Evolutionary conservation across 2,113 vertebrate genomes (phyloP), one percentile per base, ranked within the genome.

Genomic region (Pseudopodoces humilis): DNA sequence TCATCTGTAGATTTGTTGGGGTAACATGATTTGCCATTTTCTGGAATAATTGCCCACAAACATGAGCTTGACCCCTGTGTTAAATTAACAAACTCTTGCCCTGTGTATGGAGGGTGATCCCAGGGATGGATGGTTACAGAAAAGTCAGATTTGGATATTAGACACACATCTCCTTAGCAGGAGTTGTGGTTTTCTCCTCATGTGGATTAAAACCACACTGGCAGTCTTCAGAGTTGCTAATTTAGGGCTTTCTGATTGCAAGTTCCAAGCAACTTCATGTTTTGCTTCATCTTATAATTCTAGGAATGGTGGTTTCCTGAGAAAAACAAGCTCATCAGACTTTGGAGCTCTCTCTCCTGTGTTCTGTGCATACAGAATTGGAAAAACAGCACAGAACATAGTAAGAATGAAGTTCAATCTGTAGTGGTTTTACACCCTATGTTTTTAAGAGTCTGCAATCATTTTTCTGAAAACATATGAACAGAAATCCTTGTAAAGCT

Each of bases 241-340:
- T 70, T 96, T 74, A 80, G 80, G 47, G 74, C 30, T 69, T 87
- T 85, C 63, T 89, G 81, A 89, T 76, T 91, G 30, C 81, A 87
- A 62, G 58, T 88, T 92, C 41, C 46, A 12, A 44, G 62, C 27
- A 76, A 68, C 37, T 91, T 71, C 28, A 6, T 90, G 50, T 85
- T 95, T 94, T 95, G 41, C 56, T 67, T 69, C 3, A 2, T 67
- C n/a, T 65, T 52, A 46, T 14, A 67, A 28, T 74, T 95, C 76
- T 77, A 80, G 81, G 74, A 94, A 79, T 62, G 28, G 76, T 94
- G 62, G 67, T 75, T 89, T 95, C 50, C 67, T 63, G 25, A 76
- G 70, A 79, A 89, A 89, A 94, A 64, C 25, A 78, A 79, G 52
- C 27, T 91, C 23, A 2, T 58, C 19, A 62, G 76, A 15, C 53